A percentile compares a stretch with the other conserved stretches of the same genome.
Evolutionary conservation across 1,140 invertebrate species (phyloP).

Genomic region (Thereuonema tuberculata): DNA sequence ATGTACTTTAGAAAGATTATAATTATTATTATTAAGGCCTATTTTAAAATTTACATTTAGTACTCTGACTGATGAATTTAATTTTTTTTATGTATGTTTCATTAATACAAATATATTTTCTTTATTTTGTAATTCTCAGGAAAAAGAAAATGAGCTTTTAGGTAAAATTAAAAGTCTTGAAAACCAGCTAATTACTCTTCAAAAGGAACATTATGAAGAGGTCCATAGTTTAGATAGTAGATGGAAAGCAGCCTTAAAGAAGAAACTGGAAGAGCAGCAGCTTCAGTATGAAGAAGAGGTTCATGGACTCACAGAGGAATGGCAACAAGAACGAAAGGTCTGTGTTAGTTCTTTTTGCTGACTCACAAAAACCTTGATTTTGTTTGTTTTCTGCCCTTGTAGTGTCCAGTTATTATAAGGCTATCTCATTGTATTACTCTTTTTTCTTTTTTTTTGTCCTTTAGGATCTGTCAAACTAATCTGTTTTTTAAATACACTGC

Average conservation of each 20-base stretch:
- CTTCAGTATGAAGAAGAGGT: slow-evolving; percentile 36
- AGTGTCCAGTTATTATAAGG: no score
- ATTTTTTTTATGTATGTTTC: no score
- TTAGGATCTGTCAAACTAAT: no score
- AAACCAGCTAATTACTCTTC: neutral
- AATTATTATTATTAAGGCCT: no score
- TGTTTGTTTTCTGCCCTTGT: no score
- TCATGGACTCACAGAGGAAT: slow-evolving; percentile 37
- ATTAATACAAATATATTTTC: no score
- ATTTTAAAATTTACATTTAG: no score
- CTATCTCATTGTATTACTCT: no score
- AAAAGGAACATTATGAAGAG: neutral
- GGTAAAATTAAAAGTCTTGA: neutral
- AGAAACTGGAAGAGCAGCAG: neutral
- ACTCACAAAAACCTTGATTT: slow-evolving; percentile 34
- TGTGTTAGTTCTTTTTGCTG: slow-evolving; percentile 9
- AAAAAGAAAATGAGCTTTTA: neutral
- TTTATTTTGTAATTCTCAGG: neutral
- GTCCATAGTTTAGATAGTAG: neutral
- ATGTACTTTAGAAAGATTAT: no score
- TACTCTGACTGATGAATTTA: no score
- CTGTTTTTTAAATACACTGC: no score
- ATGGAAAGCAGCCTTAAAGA: neutral
- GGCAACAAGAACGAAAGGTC: slow-evolving; percentile 42
- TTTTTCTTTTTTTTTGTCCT: no score